Evolutionary conservation across 2,888 invertebrate species (phyloP).

Genomic region (Drosophila atripex): DNA sequence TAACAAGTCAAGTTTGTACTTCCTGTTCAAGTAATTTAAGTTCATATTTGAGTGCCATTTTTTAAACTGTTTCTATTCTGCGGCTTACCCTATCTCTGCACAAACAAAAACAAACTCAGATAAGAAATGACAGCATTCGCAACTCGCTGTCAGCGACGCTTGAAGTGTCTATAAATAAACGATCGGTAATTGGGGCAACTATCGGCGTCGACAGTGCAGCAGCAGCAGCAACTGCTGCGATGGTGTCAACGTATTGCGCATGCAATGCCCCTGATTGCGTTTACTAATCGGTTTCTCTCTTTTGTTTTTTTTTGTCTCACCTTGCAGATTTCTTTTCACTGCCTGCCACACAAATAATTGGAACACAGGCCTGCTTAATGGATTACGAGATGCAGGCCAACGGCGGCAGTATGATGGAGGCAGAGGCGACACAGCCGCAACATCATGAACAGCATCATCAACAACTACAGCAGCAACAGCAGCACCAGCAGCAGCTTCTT

Average conservation of each 20-base stretch:
- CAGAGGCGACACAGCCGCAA: conserved; percentile 30
- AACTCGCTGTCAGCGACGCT: conserved; percentile 16
- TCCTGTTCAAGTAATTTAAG: neutral
- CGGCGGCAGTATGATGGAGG: conserved; percentile 32
- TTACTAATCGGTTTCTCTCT: conserved; percentile 5
- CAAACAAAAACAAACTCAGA: conserved; percentile 21
- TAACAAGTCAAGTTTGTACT: neutral
- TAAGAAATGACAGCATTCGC: conserved; percentile 35
- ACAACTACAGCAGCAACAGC: conserved; percentile 40
- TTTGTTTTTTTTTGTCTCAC: neutral
- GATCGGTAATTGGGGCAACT: conserved; percentile 70
- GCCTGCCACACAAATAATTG: conserved; percentile 79
- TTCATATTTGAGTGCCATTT: neutral
- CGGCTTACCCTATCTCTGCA: conserved; percentile 8
- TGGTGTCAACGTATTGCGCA: conserved; percentile 18
- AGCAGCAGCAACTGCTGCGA: conserved; percentile 1
- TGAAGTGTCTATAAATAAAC: conserved; percentile 68
- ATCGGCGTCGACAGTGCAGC: conserved; percentile 41
- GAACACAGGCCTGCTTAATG: conserved; percentile 80
- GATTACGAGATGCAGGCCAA: conserved; percentile 67
- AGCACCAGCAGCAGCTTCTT: conserved; percentile 48
- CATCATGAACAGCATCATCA: conserved; percentile 45
- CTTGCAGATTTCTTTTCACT: conserved; percentile 78
- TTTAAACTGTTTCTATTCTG: neutral
- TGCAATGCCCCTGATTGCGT: conserved; percentile 14